Evolutionary conservation across 2,888 invertebrate genomes (phyloP).

Genomic region (Strigamia crassipes): DNA sequence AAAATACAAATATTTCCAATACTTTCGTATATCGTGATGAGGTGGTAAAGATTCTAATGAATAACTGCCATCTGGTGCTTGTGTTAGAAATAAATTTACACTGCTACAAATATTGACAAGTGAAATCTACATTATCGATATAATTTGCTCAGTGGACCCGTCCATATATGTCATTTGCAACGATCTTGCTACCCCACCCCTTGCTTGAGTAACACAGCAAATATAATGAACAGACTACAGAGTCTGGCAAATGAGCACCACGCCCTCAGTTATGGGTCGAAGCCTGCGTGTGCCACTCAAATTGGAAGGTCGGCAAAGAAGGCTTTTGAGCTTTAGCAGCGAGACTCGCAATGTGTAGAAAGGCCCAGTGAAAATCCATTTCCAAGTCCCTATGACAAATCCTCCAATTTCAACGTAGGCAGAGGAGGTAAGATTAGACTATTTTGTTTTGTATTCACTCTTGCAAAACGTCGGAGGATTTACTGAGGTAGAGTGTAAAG

Average conservation of each 20-base stretch:
- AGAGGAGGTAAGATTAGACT: constrained; percentile 17
- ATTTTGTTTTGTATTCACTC: constrained; percentile 40
- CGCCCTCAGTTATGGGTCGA: constrained; percentile 42
- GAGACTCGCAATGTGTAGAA: constrained; percentile 28
- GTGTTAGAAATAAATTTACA: not conserved
- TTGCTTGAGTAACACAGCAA: constrained; percentile 6
- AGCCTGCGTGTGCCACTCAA: constrained; percentile 40
- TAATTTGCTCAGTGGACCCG: not conserved
- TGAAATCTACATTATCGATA: not conserved
- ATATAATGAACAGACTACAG: constrained; percentile 29
- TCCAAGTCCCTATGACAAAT: constrained; percentile 42
- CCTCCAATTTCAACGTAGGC: constrained; percentile 39
- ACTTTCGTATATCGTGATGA: too few relatives aligned
- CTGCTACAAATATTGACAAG: not conserved
- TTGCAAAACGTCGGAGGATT: constrained; percentile 19
- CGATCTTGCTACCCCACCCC: not conserved
- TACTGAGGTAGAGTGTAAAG: constrained; percentile 22
- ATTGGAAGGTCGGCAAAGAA: constrained; percentile 42
- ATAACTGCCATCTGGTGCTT: not conserved
- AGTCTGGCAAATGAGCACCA: constrained; percentile 32
- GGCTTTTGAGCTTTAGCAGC: constrained; percentile 40
- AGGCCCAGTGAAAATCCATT: constrained; percentile 31
- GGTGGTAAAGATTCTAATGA: too few relatives aligned
- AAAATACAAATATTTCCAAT: too few relatives aligned
- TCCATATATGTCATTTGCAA: not conserved